Conservation (phyloP, 2,888 invertebrate species). For the Lasioglossum pauxillum region DNA sequence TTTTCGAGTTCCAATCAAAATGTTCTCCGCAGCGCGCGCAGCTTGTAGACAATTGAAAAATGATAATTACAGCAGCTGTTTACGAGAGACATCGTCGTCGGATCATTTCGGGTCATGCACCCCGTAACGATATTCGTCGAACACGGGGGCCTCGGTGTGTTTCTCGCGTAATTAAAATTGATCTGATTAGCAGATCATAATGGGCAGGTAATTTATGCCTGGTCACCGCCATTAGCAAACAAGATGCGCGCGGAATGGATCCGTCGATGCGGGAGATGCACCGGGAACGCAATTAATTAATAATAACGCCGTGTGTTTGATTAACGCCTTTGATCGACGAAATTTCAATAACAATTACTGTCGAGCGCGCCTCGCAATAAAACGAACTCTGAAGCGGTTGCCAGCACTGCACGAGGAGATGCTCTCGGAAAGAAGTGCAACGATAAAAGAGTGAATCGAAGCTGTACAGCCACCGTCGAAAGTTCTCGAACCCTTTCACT, state of each 20-base stretch:
- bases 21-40: background rate
- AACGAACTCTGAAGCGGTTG: background rate
- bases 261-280: slow-evolving; percentile 12
- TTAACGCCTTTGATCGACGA: slow-evolving; percentile 33
- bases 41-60: background rate
- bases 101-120: background rate
- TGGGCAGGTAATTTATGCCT: slow-evolving; percentile 47
- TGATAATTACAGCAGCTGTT: background rate
- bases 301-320: slow-evolving; percentile 35
- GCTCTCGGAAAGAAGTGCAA: background rate
- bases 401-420: background rate
- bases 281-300: slow-evolving; percentile 40
- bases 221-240: slow-evolving; percentile 41
- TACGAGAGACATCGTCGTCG: background rate
- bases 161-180: slow-evolving; percentile 45
- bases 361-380: background rate
- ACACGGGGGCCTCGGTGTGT: background rate
- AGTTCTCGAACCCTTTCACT: background rate
- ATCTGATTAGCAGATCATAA: slow-evolving; percentile 55
- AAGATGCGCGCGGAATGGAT: slow-evolving; percentile 29
- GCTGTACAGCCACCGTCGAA: background rate
- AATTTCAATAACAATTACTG: background rate
- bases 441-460: background rate
- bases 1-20: no score
- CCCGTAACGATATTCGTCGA: background rate